Percentiles rank a stretch among this genome's conserved stretches.
Evolutionary conservation across 2,113 vertebrate species (phyloP).

Genomic region (Zonotrichia leucophrys): DNA sequence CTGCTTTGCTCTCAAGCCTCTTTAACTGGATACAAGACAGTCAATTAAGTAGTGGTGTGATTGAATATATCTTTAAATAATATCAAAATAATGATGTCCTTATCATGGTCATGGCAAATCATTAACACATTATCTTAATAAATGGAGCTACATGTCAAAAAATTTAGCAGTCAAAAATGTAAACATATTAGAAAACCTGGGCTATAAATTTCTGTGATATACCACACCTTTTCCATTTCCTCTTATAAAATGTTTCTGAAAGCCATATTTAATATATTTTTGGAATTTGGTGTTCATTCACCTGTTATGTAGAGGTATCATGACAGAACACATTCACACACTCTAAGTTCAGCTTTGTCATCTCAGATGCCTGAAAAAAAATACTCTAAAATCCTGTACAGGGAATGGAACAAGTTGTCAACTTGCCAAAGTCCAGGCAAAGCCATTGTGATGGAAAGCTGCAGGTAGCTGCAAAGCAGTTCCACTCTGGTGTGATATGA

Average conservation of each 20-base stretch:
- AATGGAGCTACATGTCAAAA: background rate
- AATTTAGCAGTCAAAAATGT: background rate
- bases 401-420: background rate
- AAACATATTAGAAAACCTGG: background rate
- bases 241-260: background rate
- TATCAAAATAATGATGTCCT: background rate
- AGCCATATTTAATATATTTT: background rate
- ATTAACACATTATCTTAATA: background rate
- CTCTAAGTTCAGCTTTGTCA: background rate
- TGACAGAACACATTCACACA: background rate
- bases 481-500: background rate
- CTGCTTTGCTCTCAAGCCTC: background rate
- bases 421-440: background rate
- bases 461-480: background rate
- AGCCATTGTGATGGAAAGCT: background rate
- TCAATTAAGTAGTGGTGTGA: background rate
- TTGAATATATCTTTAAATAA: background rate
- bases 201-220: background rate
- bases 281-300: background rate
- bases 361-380: background rate
- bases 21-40: background rate
- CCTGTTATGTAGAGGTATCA: background rate
- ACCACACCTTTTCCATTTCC: background rate
- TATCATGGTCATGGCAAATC: background rate
- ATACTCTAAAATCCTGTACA: background rate